Evolutionary conservation across 1,140 invertebrate genomes (phyloP), one percentile per base, ranked within the genome.

Genomic region (Calosoma granatense): DNA sequence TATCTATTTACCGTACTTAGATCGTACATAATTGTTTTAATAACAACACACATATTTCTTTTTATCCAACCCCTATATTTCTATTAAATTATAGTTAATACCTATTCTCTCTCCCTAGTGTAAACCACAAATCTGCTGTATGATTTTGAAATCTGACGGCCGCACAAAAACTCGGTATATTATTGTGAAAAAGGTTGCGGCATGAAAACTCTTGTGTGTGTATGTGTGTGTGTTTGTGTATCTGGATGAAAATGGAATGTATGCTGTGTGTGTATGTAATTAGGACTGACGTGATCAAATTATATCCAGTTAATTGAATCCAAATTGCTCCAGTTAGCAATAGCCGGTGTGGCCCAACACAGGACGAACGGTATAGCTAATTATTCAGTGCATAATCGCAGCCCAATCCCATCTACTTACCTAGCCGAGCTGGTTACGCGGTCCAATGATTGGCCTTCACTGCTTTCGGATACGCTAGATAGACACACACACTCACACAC

Each of bases 281-380:
- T 17, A 47, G 41, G 15, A 17, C 15, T 47, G 41, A 17, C 41
- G 41, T 47, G 41, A 47, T 17, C 41, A 47, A 47, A 47, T 47
- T 47, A 47, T 47, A 17, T 17, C 17, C 41, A 47, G 41, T 12
- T 47, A 47, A 47, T 47, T 47, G 41, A 47, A 47, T 11, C 41
- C 41, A 17, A 47, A 47, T 47, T 47, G 41, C 41, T 17, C 41
- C 3, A 47, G 41, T 47, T 47, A 47, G 41, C 41, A 47, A 47
- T 47, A 17, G 41, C 41, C 17, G 41, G 4, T 47, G 17, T 36
- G n/a, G 26, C 26, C 26, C n/a, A n/a, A n/a, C 26, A 36, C n/a
- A 36, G 26, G 26, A 36, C 26, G n/a, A 36, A 36, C 26, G 26
- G 6, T 36, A 36, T 36, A 9, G 26, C 26, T 36, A 36, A 36